Conservation (phyloP, 2,797 vertebrate genomes). For the Hydrophis major region DNA sequence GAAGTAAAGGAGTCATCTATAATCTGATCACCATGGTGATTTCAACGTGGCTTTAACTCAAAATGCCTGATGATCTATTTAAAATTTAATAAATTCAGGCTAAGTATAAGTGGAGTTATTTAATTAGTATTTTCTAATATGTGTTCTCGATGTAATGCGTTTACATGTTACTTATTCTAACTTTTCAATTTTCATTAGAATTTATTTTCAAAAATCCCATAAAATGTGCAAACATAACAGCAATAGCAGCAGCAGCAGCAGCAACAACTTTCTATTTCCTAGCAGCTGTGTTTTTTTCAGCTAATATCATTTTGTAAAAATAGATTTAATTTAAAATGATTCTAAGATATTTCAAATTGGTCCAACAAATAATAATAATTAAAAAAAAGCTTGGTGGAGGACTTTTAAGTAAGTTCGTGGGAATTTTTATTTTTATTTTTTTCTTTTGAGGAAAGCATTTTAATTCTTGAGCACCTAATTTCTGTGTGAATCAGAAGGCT, state of each 20-base stretch:
- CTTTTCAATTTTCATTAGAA: background rate
- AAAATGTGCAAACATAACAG: background rate
- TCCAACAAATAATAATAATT: background rate
- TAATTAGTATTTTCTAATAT: background rate
- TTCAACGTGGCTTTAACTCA: background rate
- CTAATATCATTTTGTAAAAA: background rate
- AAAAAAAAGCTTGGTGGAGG: background rate
- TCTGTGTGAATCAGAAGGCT: background rate
- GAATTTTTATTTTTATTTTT: background rate
- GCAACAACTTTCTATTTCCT: background rate
- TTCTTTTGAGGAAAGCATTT: background rate
- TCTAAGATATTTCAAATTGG: background rate
- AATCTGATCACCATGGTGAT: conserved; percentile 12
- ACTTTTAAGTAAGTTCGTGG: background rate
- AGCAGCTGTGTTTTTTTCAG: background rate
- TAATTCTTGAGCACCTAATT: background rate
- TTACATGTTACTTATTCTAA: background rate
- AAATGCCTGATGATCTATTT: conserved; percentile 15
- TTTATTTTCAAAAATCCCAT: background rate
- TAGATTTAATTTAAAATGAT: background rate
- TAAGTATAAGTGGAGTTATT: background rate
- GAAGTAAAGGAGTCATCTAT: background rate
- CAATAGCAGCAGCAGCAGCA: background rate
- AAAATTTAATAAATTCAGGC: background rate
- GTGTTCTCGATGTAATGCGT: background rate